phyloP scores from a whole-genome alignment of 2,888 invertebrate species.

The Rapana venosa region DNA sequence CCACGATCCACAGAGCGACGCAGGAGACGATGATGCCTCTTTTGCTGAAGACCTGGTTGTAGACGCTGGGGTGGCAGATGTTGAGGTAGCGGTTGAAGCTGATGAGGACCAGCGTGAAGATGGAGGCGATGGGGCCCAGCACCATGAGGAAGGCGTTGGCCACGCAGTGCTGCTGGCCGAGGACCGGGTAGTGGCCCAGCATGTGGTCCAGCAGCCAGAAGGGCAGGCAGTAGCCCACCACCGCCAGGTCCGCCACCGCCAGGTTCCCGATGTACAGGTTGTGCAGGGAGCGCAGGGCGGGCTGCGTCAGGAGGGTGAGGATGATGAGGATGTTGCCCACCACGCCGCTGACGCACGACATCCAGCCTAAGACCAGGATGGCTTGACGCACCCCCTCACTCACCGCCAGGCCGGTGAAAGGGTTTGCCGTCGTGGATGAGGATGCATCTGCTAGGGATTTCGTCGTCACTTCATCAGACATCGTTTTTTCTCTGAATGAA shows the following conservation, averaged over 20 bases:
- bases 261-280: slow-evolving; percentile 47
- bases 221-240: slow-evolving; percentile 43
- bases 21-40: slow-evolving; percentile 18
- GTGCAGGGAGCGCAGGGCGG: slow-evolving; percentile 39
- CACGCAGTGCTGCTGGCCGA: slow-evolving; percentile 27
- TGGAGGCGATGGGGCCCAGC: slow-evolving; percentile 26
- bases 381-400: not conserved
- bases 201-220: slow-evolving; percentile 38
- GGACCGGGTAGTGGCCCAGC: slow-evolving; percentile 34
- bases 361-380: slow-evolving; percentile 35
- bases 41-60: slow-evolving; percentile 35
- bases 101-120: slow-evolving; percentile 45
- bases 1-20: slow-evolving; percentile 36
- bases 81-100: slow-evolving; percentile 46
- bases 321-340: slow-evolving; percentile 47
- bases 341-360: slow-evolving; percentile 35
- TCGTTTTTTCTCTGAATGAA: no score
- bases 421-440: not conserved
- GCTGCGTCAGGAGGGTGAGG: slow-evolving; percentile 39
- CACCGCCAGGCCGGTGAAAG: slow-evolving; percentile 1
- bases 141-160: slow-evolving; percentile 20
- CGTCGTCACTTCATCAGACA: not conserved
- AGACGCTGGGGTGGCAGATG: slow-evolving; percentile 38
- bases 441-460: not conserved
- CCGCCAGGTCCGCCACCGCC: slow-evolving; percentile 45